Percentiles rank a stretch among this genome's conserved stretches.
Conservation (phyloP, 2,797 vertebrate species). For the Phrynocephalus guinanensis region DNA sequence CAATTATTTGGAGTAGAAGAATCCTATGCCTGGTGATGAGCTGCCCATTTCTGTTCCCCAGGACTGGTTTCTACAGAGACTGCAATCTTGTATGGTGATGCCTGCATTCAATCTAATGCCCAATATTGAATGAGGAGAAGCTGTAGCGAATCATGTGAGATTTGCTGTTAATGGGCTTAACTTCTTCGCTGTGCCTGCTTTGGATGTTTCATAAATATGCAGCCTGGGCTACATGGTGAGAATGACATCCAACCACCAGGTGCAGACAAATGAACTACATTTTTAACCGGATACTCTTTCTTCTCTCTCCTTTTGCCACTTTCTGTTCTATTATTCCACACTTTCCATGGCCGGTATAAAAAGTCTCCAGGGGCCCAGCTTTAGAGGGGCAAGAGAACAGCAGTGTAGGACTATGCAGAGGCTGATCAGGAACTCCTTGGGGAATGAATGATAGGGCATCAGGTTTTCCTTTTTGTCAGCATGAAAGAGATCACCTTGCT, state of each 20-base stretch:
- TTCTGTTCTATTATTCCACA: conserved; percentile 44
- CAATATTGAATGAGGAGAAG: conserved; percentile 62
- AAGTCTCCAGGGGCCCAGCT: conserved; percentile 8
- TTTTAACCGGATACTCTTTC: not conserved
- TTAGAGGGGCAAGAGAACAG: not conserved
- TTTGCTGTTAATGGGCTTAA: conserved; percentile 69
- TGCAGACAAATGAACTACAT: conserved; percentile 12
- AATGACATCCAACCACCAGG: conserved; percentile 43
- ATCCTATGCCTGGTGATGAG: conserved; percentile 59
- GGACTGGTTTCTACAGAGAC: conserved; percentile 51
- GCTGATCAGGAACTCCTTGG: not conserved
- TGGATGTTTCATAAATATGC: conserved; percentile 62
- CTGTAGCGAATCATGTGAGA: conserved; percentile 66
- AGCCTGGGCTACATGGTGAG: conserved; percentile 28
- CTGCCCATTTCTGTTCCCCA: conserved; percentile 57
- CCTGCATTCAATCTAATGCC: conserved; percentile 62
- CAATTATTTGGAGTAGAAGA: conserved; percentile 63
- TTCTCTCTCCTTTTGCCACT: conserved; percentile 25
- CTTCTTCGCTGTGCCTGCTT: conserved; percentile 48
- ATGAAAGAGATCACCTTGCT: conserved; percentile 24
- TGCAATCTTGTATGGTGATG: conserved; percentile 62
- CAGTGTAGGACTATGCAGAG: conserved; percentile 19
- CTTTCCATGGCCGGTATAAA: conserved; percentile 21
- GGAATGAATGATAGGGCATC: not conserved
- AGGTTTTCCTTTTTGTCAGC: conserved; percentile 22